Percentiles rank a stretch among this genome's conserved stretches.
These are phyloP conservation scores for Harpalus rubripes DNA, from an alignment of 2,888 invertebrate genomes.

Conservation along the genomic window DNA sequence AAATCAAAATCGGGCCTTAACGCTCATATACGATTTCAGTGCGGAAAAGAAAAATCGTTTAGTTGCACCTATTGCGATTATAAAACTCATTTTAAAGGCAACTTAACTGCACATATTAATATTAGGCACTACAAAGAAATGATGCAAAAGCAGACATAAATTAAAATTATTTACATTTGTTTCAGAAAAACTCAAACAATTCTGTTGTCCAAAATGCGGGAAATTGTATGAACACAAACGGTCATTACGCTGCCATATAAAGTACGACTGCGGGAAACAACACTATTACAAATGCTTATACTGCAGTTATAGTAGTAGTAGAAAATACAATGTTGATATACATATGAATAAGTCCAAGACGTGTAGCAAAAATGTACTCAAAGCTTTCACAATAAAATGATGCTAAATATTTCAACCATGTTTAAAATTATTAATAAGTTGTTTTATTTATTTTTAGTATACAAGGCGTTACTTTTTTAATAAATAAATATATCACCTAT, in stretches of 20 bases:
- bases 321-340: conserved; percentile 19
- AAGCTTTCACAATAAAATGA: background rate
- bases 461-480: background rate
- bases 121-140: background rate
- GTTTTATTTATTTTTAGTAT: too few species aligned
- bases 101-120: conserved; percentile 70
- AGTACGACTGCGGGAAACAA: conserved; percentile 65
- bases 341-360: background rate
- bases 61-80: conserved; percentile 57
- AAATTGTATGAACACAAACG: conserved; percentile 58
- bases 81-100: conserved; percentile 62
- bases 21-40: conserved; percentile 86
- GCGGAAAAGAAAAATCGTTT: conserved; percentile 83
- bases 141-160: background rate
- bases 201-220: conserved; percentile 52
- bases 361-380: background rate
- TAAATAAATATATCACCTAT: too few species aligned
- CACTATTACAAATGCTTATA: conserved; percentile 11
- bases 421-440: background rate
- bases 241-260: conserved; percentile 38
- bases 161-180: conserved; percentile 24
- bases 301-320: conserved; percentile 16
- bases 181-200: conserved; percentile 46
- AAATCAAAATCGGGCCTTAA: conserved; percentile 88
- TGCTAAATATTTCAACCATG: background rate